A percentile compares a stretch with the other conserved stretches of the same genome.
Evolutionary conservation across 35 echinoderm and acorn worm species (phyloP).

Genomic region (Apostichopus parvimensis): DNA sequence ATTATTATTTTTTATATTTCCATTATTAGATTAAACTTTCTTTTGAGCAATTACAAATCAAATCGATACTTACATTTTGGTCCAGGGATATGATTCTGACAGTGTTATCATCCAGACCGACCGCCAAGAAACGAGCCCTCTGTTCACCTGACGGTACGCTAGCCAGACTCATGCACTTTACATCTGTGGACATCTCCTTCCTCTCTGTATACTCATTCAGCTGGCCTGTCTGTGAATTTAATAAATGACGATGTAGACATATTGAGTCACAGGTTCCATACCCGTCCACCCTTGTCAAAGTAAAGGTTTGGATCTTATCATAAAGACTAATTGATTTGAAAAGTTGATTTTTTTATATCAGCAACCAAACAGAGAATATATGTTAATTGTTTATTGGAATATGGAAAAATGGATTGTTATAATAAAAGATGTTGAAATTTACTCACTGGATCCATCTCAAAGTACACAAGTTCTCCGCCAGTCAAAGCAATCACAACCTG

Average conservation of each 20-base stretch:
- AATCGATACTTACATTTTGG: constrained; percentile 78
- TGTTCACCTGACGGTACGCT: constrained; percentile 96
- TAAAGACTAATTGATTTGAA: too few relatives aligned
- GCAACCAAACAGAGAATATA: too few relatives aligned
- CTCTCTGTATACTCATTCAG: constrained; percentile 98
- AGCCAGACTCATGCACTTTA: constrained; percentile 99
- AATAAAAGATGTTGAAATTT: too few relatives aligned
- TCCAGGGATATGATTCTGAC: constrained; percentile 98
- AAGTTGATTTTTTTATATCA: too few relatives aligned
- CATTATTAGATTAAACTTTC: too few relatives aligned
- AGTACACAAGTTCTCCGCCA: constrained; percentile 97
- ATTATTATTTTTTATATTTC: too few relatives aligned
- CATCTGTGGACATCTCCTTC: constrained; percentile 98
- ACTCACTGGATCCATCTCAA: constrained; percentile 99
- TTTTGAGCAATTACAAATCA: too few relatives aligned
- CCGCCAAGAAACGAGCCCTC: constrained; percentile 92
- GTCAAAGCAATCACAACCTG: constrained; percentile 98
- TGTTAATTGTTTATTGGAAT: too few relatives aligned
- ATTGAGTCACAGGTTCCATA: too few relatives aligned
- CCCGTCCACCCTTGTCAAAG: too few relatives aligned
- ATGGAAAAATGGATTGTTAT: too few relatives aligned
- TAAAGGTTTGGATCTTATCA: too few relatives aligned
- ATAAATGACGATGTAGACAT: background rate
- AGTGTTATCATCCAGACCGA: constrained; percentile 95
- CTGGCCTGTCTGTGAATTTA: constrained; percentile 77